Evolutionary conservation across 2,797 vertebrate genomes (phyloP), one percentile per base, ranked within the genome.

Genomic region (Periparus ater): DNA sequence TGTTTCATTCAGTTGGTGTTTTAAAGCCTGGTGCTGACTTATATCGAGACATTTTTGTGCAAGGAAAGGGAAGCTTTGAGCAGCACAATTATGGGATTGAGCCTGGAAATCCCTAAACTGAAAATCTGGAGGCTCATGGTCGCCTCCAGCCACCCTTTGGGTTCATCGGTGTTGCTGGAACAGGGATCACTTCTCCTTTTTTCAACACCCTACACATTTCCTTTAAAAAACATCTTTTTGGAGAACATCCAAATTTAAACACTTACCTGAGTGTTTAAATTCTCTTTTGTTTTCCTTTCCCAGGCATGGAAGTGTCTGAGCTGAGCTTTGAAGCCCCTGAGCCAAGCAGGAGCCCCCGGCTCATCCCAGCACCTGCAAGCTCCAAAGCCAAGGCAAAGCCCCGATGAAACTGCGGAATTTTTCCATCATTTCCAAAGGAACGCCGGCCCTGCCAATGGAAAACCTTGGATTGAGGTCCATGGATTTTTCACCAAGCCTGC

Each of bases 11-110:
- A 22, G 2, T 13, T 71, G 5, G 4, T 5, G 7, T 1, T n/a
- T 26, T 9, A 36, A n/a, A 32, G 0, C 7, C 40, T 51, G 29
- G 2, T 40, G 62, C 61, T 75, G 30, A 60, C 5, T 36, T 17
- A 7, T 0, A 7, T 0, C 5, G 8, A 62, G 20, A 53, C 2
- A 3, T 6, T 4, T 68, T 76, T 45, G 51, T 30, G 15, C 30
- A 44, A 40, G 60, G 45, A 57, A 57, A 72, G 8, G 22, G 9
- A 73, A 32, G 0, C 1, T 26, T 7, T 0, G 3, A 66, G 32
- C 19, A 48, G 8, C 19, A 61, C 8, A 29, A 14, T 62, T 68
- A 26, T 6, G 62, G 10, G 30, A 77, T 62, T 62, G 51, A 79
- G 4, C 36, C 29, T 58, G 27, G 48, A 82, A 88, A 74, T 36